phyloP scores from a whole-genome alignment of 2,888 invertebrate species.

The Pediacus dermestoides region DNA sequence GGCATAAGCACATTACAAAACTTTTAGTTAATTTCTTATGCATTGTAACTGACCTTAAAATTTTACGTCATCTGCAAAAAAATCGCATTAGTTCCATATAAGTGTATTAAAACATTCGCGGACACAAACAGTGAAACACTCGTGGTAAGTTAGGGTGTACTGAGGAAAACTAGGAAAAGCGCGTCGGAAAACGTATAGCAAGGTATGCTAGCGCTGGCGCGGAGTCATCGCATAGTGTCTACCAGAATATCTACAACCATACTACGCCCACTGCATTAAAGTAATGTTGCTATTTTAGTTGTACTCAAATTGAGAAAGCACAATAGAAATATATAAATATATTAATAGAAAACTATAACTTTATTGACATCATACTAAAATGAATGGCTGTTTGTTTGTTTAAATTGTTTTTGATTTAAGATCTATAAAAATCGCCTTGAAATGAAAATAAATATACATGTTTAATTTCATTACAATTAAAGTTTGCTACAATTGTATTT shows the following conservation, averaged over 20 bases:
- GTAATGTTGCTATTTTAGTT: constrained; percentile 23
- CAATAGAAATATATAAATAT: too few relatives aligned
- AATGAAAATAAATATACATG: too few relatives aligned
- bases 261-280: constrained; percentile 25
- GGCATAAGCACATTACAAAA: too few relatives aligned
- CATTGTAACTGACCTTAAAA: too few relatives aligned
- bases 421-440: too few relatives aligned
- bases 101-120: constrained; percentile 26
- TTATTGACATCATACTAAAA: too few relatives aligned
- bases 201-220: constrained; percentile 25
- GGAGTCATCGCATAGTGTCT: constrained; percentile 14
- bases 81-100: constrained; percentile 35
- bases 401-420: too few relatives aligned
- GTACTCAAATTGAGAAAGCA: constrained; percentile 11
- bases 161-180: constrained; percentile 32
- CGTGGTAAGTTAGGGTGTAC: constrained; percentile 31
- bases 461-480: too few relatives aligned
- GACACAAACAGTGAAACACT: constrained; percentile 30
- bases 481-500: too few relatives aligned
- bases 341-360: too few relatives aligned
- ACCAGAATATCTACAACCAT: constrained; percentile 22
- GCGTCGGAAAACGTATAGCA: constrained; percentile 24
- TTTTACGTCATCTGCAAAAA: constrained; percentile 32
- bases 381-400: too few relatives aligned
- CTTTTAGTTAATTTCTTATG: too few relatives aligned